phyloP scores from a whole-genome alignment of 2,797 vertebrate species.

The Notamacropus eugenii region DNA sequence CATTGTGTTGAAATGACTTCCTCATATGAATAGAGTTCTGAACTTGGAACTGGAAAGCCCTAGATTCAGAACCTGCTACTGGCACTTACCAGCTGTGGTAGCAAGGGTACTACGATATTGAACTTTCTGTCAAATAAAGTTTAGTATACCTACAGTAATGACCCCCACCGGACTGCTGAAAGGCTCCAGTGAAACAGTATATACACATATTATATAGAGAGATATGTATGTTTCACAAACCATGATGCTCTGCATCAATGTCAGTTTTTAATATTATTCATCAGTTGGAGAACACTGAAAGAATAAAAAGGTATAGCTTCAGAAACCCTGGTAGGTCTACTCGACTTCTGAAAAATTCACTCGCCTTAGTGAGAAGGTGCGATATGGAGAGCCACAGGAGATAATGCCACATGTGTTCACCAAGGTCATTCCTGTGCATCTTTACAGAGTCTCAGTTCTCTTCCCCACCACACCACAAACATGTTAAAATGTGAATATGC shows the following conservation, averaged over 20 bases:
- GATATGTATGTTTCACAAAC: background rate
- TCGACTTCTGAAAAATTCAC: background rate
- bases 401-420: conserved; percentile 44
- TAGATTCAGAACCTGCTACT: background rate
- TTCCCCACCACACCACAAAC: conserved; percentile 9
- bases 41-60: background rate
- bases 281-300: background rate
- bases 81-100: background rate
- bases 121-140: background rate
- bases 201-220: background rate
- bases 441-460: conserved; percentile 42
- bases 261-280: background rate
- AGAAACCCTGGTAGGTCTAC: background rate
- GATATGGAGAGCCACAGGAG: conserved; percentile 6
- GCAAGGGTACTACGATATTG: background rate
- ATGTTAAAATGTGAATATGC: conserved; percentile 41
- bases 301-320: background rate
- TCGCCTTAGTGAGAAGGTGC: background rate
- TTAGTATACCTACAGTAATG: background rate
- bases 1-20: background rate
- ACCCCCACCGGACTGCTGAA: background rate
- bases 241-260: background rate
- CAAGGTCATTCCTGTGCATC: conserved; percentile 33
- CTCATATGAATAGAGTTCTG: background rate
- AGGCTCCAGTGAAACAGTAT: background rate